Percentiles rank a stretch among this genome's conserved stretches.
Evolutionary conservation across 2,797 vertebrate species (phyloP).

Genomic region (Thripadectes ignobilis): DNA sequence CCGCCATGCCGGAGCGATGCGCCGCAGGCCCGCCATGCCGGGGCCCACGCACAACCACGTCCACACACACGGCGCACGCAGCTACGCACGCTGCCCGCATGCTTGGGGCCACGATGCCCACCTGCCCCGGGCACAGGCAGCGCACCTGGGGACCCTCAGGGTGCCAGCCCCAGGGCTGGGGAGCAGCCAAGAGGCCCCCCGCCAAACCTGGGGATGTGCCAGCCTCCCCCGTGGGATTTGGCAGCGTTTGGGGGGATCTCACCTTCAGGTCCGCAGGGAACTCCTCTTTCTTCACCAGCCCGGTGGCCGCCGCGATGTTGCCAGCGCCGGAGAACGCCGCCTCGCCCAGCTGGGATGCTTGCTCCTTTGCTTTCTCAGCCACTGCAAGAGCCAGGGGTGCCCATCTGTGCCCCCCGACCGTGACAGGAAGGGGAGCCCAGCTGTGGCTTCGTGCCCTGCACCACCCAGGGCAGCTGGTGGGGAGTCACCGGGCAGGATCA

Average conservation of each 20-base stretch:
- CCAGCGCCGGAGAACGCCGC: constrained; percentile 88
- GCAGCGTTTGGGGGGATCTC: background rate
- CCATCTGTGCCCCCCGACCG: background rate
- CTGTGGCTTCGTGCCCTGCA: rapidly evolving
- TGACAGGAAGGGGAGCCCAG: background rate
- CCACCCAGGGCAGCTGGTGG: rapidly evolving
- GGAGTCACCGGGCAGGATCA: background rate
- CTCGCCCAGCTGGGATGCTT: constrained; percentile 88
- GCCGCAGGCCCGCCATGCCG: background rate
- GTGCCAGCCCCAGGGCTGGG: rapidly evolving
- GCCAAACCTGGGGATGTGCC: background rate
- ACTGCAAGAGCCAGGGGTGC: constrained; percentile 66
- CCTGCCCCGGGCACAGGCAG: rapidly evolving
- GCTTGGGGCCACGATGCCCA: rapidly evolving
- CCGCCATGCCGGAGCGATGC: background rate
- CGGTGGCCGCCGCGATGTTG: constrained; percentile 95
- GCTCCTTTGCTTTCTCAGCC: constrained; percentile 96
- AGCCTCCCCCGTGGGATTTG: rapidly evolving
- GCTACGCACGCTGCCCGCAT: rapidly evolving
- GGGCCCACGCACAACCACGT: background rate
- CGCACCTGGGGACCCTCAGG: background rate
- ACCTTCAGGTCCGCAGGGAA: constrained; percentile 95
- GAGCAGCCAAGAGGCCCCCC: background rate
- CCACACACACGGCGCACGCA: background rate
- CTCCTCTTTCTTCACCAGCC: constrained; percentile 95